A percentile compares a stretch with the other conserved stretches of the same genome.
phyloP scores from a whole-genome alignment of 1,140 invertebrate genomes.

The Macrosteles quadrilineatus region DNA sequence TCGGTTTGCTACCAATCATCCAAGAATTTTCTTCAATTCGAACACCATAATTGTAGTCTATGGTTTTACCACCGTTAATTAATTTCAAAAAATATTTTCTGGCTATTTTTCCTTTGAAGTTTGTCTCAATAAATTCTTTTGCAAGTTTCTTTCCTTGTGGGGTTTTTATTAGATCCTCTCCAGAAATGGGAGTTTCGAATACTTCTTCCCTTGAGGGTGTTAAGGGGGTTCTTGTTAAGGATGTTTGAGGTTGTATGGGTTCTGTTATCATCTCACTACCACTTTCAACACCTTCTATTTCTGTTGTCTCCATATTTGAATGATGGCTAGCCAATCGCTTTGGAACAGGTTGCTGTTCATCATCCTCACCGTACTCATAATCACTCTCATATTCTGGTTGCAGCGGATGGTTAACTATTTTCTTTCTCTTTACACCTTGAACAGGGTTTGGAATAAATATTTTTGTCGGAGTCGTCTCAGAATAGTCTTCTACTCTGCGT shows the following conservation, averaged over 20 bases:
- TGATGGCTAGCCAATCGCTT: neutral
- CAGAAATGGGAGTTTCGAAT: too few relatives aligned
- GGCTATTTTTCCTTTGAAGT: conserved; percentile 4
- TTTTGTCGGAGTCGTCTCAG: neutral
- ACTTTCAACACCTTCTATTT: neutral
- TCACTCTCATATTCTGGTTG: neutral
- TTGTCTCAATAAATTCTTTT: conserved; percentile 3
- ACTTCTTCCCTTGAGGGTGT: neutral
- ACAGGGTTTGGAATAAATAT: neutral
- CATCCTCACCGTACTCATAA: conserved; percentile 10
- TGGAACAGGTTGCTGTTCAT: neutral
- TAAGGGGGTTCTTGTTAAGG: too few relatives aligned
- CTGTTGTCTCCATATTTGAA: neutral
- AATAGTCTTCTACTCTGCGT: neutral
- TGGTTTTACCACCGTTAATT: neutral
- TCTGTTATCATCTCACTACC: neutral
- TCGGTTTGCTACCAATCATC: conserved; percentile 8
- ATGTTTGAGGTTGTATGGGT: too few relatives aligned
- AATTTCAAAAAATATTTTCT: conserved; percentile 12
- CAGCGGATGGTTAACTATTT: neutral
- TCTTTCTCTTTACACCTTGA: conserved; percentile 6
- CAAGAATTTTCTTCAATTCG: neutral
- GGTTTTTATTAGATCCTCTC: neutral
- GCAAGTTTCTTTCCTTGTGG: conserved; percentile 6
- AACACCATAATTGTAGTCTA: conserved; percentile 10